Evolutionary conservation across 1,140 invertebrate genomes (phyloP).

Genomic region (Acyrthosiphon pisum): DNA sequence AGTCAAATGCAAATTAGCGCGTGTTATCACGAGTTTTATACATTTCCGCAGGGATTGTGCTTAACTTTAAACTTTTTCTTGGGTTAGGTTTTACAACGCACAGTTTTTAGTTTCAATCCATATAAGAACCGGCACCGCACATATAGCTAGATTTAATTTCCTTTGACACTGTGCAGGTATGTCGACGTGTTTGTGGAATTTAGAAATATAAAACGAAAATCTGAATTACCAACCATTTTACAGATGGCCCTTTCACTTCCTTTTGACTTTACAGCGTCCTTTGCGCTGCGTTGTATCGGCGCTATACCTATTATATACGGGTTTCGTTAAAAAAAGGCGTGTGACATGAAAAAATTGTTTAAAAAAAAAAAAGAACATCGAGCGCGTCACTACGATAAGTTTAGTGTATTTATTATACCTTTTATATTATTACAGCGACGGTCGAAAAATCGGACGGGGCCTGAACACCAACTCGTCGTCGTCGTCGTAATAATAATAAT

Average conservation of each 20-base stretch:
- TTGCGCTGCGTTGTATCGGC: background rate
- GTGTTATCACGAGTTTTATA: background rate
- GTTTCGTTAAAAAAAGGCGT: background rate
- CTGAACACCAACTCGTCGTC: background rate
- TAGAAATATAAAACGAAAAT: background rate
- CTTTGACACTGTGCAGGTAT: too few relatives aligned
- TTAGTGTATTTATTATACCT: background rate
- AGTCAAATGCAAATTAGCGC: background rate
- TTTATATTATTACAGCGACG: background rate
- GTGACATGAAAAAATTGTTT: background rate
- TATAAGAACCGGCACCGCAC: too few relatives aligned
- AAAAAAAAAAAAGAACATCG: background rate
- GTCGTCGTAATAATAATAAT: background rate
- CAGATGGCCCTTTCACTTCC: background rate
- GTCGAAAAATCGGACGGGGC: background rate
- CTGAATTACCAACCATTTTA: background rate
- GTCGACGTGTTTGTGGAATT: background rate
- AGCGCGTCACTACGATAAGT: background rate
- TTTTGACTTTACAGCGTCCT: background rate
- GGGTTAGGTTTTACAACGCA: background rate
- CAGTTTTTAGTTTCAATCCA: too few relatives aligned
- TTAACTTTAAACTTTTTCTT: background rate
- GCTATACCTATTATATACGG: background rate
- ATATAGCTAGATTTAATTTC: too few relatives aligned
- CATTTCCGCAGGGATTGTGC: background rate